A percentile compares a stretch with the other conserved stretches of the same genome.
These are phyloP conservation scores for Fregetta grallaria DNA, from an alignment of 2,113 vertebrate genomes.

Conservation along the genomic window DNA sequence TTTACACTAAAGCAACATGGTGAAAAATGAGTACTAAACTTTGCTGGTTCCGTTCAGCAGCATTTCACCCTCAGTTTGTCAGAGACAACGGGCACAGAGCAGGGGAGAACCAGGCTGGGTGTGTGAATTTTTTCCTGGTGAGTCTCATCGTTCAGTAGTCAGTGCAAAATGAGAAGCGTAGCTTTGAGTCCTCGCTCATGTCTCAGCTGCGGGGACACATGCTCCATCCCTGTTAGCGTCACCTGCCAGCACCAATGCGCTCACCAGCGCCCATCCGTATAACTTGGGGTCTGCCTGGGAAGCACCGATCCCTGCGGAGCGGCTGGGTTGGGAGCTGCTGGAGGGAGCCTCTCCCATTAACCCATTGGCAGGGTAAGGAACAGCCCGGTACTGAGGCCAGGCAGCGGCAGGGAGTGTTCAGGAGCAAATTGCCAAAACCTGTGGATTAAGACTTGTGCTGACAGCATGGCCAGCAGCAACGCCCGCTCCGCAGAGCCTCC, in stretches of 20 bases:
- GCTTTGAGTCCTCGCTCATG: not conserved
- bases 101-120: not conserved
- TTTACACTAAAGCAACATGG: not conserved
- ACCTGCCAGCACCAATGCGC: not conserved
- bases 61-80: not conserved
- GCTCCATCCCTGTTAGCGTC: not conserved
- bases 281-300: not conserved
- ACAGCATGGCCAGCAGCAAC: not conserved
- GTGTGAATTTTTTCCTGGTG: not conserved
- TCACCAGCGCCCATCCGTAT: fast-evolving
- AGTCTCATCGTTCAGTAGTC: not conserved
- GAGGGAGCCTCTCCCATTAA: not conserved
- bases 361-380: not conserved
- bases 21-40: not conserved
- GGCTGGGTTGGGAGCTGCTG: not conserved
- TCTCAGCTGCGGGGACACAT: not conserved
- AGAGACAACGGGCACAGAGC: not conserved
- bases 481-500: not conserved
- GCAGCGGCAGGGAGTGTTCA: not conserved
- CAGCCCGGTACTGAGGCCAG: not conserved
- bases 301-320: fast-evolving
- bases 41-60: not conserved
- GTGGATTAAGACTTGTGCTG: constrained; percentile 25
- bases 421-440: constrained; percentile 5
- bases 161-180: not conserved